Evolutionary conservation across 1,140 invertebrate genomes (phyloP).

Genomic region (Matsumurasca onukii): DNA sequence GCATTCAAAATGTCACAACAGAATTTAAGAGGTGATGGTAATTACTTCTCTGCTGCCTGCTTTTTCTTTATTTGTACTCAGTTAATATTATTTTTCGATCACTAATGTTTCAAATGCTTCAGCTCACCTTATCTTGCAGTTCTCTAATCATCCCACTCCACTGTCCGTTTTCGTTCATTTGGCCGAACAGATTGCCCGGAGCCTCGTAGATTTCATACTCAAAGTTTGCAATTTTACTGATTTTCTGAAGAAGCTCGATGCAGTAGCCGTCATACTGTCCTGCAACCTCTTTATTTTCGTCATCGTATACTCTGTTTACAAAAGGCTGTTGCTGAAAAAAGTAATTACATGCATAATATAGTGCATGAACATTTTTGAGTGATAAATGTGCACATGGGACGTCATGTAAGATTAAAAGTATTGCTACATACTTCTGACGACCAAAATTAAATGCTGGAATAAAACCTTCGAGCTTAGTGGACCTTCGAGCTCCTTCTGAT

Average conservation of each 20-base stretch:
- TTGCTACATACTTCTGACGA: no score
- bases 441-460: no score
- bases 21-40: no score
- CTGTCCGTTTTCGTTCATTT: conserved; percentile 79
- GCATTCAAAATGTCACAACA: no score
- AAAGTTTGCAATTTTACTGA: conserved; percentile 79
- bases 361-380: no score
- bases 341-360: no score
- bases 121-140: conserved; percentile 76
- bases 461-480: no score
- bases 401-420: no score
- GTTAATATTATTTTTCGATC: neutral
- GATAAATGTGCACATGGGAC: no score
- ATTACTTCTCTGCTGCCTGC: no score
- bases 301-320: conserved; percentile 68
- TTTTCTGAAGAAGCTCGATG: conserved; percentile 87
- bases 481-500: no score
- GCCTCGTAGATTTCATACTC: conserved; percentile 84
- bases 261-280: conserved; percentile 85
- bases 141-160: conserved; percentile 95
- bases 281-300: conserved; percentile 51
- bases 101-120: no score
- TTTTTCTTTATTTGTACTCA: neutral
- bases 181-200: conserved; percentile 78
- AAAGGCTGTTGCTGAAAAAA: conserved; percentile 88